phyloP scores from a whole-genome alignment of 2,888 invertebrate species.

The Euplagia quadripunctaria region DNA sequence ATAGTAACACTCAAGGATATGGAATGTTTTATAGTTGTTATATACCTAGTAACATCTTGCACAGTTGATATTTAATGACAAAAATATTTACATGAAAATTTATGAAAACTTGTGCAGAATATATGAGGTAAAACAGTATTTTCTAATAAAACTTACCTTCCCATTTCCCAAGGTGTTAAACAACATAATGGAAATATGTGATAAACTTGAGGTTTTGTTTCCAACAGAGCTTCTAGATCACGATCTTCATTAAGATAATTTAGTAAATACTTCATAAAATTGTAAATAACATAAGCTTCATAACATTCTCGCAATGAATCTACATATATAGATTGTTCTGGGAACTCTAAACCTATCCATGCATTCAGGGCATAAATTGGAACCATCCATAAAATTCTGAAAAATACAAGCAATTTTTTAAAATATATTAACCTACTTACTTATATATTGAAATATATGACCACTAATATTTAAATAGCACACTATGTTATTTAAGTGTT shows the following conservation, averaged over 20 bases:
- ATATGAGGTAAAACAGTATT: neutral
- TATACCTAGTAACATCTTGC: too few species aligned
- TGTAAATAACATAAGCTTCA: conserved; percentile 99
- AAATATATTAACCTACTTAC: neutral
- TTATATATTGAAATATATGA: neutral
- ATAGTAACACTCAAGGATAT: too few species aligned
- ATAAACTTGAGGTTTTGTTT: conserved; percentile 93
- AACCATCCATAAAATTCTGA: conserved; percentile 98
- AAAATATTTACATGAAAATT: neutral
- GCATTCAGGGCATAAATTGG: conserved; percentile 98
- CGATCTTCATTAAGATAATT: conserved; percentile 96
- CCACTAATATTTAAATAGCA: neutral
- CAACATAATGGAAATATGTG: conserved; percentile 97
- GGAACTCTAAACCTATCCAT: conserved; percentile 96
- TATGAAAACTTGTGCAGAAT: neutral
- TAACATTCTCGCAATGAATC: conserved; percentile 98
- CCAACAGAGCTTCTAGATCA: conserved; percentile 94
- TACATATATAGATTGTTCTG: conserved; percentile 95
- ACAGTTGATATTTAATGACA: too few species aligned
- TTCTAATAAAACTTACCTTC: conserved; percentile 85
- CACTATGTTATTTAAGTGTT: too few species aligned
- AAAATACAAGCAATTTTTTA: conserved; percentile 3
- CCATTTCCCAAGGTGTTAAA: conserved; percentile 97
- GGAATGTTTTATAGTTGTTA: too few species aligned
- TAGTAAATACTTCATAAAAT: conserved; percentile 97